Evolutionary conservation across 1,140 invertebrate species (phyloP).

Genomic region (Carposina sasakii): DNA sequence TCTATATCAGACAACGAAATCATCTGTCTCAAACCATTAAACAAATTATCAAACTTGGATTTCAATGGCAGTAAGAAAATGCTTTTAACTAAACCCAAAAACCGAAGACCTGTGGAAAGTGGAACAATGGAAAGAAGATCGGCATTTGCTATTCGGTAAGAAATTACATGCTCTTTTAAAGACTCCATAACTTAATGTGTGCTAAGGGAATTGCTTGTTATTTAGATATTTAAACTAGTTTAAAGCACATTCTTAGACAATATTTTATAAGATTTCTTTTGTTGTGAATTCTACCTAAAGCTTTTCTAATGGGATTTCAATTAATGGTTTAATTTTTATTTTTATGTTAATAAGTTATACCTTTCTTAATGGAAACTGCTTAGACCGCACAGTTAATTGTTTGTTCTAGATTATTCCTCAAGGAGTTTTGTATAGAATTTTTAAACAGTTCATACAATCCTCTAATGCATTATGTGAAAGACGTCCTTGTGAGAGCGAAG

Average conservation of each 20-base stretch:
- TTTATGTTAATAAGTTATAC: too few species aligned
- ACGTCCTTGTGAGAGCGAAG: slow-evolving; percentile 76
- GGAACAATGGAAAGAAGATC: slow-evolving; percentile 55
- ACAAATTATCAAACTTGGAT: slow-evolving; percentile 81
- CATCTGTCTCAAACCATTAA: slow-evolving; percentile 89
- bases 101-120: slow-evolving; percentile 54
- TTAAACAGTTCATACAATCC: slow-evolving; percentile 93
- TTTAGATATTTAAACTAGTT: too few species aligned
- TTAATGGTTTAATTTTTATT: too few species aligned
- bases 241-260: too few species aligned
- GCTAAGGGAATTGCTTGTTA: too few species aligned
- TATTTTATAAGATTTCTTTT: too few species aligned
- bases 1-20: slow-evolving; percentile 93
- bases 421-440: slow-evolving; percentile 96
- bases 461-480: slow-evolving; percentile 85
- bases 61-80: slow-evolving; percentile 85
- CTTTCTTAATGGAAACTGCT: too few species aligned
- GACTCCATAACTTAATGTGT: too few species aligned
- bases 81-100: slow-evolving; percentile 56
- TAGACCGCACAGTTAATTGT: not conserved
- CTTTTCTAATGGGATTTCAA: too few species aligned
- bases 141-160: slow-evolving; percentile 58
- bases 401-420: slow-evolving; percentile 81
- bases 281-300: too few species aligned
- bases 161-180: too few species aligned